Conservation (phyloP, 1,140 invertebrate genomes). For the Macrobrachium rosenbergii region DNA sequence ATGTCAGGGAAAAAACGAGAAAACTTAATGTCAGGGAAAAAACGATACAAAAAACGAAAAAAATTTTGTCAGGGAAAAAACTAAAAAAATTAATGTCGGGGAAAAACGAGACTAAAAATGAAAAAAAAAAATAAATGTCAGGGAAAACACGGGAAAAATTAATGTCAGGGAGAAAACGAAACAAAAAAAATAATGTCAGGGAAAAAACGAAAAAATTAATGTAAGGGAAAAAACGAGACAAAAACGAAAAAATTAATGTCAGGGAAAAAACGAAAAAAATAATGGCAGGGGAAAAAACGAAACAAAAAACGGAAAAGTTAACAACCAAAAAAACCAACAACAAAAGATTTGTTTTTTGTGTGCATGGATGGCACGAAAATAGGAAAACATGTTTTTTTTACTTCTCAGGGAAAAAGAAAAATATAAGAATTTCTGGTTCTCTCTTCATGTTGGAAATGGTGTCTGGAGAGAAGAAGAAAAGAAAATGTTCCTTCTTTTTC, state of each 20-base stretch:
- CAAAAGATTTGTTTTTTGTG: neutral
- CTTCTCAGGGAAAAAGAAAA: too few species aligned
- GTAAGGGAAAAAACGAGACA: too few species aligned
- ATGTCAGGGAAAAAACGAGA: neutral
- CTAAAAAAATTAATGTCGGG: neutral
- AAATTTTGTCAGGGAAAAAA: too few species aligned
- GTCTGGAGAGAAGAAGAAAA: too few species aligned
- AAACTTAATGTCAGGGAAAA: neutral
- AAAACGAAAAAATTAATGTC: neutral
- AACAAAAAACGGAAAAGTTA: neutral
- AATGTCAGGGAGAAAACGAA: neutral
- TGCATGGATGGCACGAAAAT: neutral
- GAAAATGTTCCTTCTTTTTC: too few species aligned
- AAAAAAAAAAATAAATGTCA: neutral
- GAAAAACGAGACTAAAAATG: too few species aligned
- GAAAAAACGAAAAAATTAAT: too few species aligned
- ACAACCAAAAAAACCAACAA: neutral
- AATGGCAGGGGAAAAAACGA: neutral
- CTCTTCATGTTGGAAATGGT: too few species aligned
- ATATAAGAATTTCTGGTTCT: too few species aligned
- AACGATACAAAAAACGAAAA: neutral
- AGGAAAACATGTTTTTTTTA: too few species aligned
- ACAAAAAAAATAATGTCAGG: neutral
- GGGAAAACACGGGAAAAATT: neutral
- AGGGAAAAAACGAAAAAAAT: neutral